phyloP scores from a whole-genome alignment of 35 echinoderm and acorn worm species.

The Patiria miniata region DNA sequence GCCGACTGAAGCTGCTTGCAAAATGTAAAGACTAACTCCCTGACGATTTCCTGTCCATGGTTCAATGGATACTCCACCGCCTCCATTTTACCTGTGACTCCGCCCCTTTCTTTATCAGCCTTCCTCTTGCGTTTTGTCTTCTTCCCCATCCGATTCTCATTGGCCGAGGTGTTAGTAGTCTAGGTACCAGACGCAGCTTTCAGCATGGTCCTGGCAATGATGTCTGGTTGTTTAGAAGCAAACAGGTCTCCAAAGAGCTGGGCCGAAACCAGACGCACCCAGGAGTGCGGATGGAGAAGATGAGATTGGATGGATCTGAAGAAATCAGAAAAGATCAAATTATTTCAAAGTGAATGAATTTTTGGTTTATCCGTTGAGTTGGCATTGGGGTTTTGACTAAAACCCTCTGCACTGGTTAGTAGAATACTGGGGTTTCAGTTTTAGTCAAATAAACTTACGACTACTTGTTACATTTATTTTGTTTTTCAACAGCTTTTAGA shows the following conservation, averaged over 20 bases:
- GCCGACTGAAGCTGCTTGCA: constrained; percentile 81
- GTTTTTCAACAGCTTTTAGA: too few species aligned
- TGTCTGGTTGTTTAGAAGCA: constrained; percentile 57
- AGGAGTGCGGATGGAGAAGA: constrained; percentile 82
- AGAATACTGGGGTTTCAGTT: too few species aligned
- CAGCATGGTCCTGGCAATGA: constrained; percentile 38
- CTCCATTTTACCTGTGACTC: neutral
- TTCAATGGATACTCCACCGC: constrained; percentile 34
- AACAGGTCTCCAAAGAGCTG: constrained; percentile 93
- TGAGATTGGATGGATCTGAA: constrained; percentile 72
- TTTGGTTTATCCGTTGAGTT: too few species aligned
- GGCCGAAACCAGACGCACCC: constrained; percentile 71
- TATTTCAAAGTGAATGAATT: neutral
- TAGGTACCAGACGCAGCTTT: neutral
- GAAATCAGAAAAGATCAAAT: neutral
- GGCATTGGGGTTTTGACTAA: too few species aligned
- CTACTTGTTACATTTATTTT: too few species aligned
- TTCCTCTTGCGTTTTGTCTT: constrained; percentile 44
- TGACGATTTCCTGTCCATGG: constrained; percentile 39
- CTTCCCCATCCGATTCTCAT: neutral
- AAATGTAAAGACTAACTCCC: constrained; percentile 70
- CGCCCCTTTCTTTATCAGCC: constrained; percentile 4
- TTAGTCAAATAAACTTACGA: too few species aligned
- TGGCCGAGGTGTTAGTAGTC: neutral
- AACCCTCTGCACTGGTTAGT: too few species aligned